phyloP scores from a whole-genome alignment of 2,113 vertebrate species.

The Chionis minor region DNA sequence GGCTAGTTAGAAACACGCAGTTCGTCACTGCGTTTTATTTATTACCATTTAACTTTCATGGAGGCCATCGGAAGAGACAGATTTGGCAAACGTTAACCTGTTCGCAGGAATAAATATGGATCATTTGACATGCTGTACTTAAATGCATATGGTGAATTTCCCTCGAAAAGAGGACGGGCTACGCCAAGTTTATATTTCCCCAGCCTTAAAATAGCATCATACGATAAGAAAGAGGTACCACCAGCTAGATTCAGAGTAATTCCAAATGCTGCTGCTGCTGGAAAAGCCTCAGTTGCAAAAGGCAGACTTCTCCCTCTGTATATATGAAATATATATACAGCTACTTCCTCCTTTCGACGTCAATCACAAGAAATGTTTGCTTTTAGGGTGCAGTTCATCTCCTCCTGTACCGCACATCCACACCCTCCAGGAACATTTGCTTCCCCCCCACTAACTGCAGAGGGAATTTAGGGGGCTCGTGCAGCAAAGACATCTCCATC shows the following conservation, averaged over 20 bases:
- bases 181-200: not conserved
- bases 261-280: not conserved
- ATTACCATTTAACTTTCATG: not conserved
- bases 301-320: not conserved
- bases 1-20: not conserved
- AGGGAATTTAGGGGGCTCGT: not conserved
- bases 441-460: not conserved
- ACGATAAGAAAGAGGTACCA: not conserved
- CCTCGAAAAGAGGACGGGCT: not conserved
- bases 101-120: not conserved
- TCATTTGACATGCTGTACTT: not conserved
- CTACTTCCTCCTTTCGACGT: not conserved
- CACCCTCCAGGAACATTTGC: rapidly evolving
- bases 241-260: not conserved
- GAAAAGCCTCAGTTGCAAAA: not conserved
- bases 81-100: not conserved
- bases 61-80: not conserved
- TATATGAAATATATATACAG: too few species aligned
- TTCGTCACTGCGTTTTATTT: not conserved
- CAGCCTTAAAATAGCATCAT: not conserved
- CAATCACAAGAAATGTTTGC: rapidly evolving
- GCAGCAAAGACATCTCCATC: not conserved
- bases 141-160: not conserved
- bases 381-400: not conserved
- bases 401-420: not conserved